Evolutionary conservation across 2,888 invertebrate genomes (phyloP).

Genomic region (Drosophila picticornis): DNA sequence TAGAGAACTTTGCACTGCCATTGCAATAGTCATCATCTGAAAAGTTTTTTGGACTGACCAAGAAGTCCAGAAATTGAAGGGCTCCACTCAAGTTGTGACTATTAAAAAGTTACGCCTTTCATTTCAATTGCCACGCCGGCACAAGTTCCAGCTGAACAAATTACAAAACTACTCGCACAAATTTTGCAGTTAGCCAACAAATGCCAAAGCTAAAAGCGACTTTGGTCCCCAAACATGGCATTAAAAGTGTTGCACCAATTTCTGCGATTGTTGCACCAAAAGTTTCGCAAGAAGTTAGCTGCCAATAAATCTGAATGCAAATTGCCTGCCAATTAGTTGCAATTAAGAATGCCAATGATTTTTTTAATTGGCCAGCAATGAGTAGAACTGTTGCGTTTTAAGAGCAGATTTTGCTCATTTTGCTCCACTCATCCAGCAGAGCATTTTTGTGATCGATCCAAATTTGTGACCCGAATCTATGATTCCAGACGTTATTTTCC

Average conservation of each 20-base stretch:
- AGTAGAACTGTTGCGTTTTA: slow-evolving; percentile 3
- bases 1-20: slow-evolving; percentile 47
- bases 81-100: slow-evolving; percentile 61
- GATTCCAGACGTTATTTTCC: too few relatives aligned
- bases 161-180: slow-evolving; percentile 67
- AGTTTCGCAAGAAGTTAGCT: slow-evolving; percentile 46
- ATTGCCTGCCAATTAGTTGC: slow-evolving; percentile 71
- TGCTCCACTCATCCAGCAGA: too few relatives aligned
- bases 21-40: slow-evolving; percentile 60
- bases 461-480: too few relatives aligned
- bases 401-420: too few relatives aligned
- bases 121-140: slow-evolving; percentile 69
- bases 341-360: slow-evolving; percentile 37
- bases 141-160: slow-evolving; percentile 63
- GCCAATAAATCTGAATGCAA: slow-evolving; percentile 76
- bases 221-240: slow-evolving; percentile 28
- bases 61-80: slow-evolving; percentile 42
- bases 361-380: slow-evolving; percentile 50
- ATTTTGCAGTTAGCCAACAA: slow-evolving; percentile 59
- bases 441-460: too few relatives aligned
- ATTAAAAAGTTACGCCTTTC: slow-evolving; percentile 79
- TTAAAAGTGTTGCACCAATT: slow-evolving; percentile 50
- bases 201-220: slow-evolving; percentile 35
- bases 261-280: slow-evolving; percentile 31
- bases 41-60: slow-evolving; percentile 59